phyloP scores from a whole-genome alignment of 2,888 invertebrate genomes.

The Cephalotes varians region DNA sequence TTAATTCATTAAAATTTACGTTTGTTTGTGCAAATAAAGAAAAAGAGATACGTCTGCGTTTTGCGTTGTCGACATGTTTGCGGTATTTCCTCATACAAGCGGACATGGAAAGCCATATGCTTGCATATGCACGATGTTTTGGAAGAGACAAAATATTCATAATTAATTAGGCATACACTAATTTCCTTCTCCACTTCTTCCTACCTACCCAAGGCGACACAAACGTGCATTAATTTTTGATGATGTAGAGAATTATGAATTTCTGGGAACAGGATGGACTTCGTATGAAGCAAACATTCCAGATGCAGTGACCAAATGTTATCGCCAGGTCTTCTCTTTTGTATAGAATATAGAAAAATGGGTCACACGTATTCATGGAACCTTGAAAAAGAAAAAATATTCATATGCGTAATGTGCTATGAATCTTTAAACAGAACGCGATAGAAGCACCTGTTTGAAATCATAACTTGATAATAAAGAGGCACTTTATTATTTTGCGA shows the following conservation, averaged over 20 bases:
- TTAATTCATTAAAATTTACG: background rate
- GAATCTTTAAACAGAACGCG: slow-evolving; percentile 54
- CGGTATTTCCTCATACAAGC: slow-evolving; percentile 17
- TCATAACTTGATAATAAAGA: slow-evolving; percentile 52
- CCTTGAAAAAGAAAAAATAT: slow-evolving; percentile 62
- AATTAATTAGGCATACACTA: slow-evolving; percentile 47
- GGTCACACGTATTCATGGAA: slow-evolving; percentile 60
- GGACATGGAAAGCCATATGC: background rate
- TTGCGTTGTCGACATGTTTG: background rate
- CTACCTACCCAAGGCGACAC: background rate
- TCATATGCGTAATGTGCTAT: slow-evolving; percentile 65
- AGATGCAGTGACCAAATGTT: slow-evolving; percentile 60
- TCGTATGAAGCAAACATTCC: slow-evolving; percentile 28
- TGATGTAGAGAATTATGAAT: slow-evolving; percentile 12
- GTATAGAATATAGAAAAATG: slow-evolving; percentile 42
- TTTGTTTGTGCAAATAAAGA: background rate
- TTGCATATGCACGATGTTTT: slow-evolving; percentile 6
- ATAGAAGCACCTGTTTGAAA: slow-evolving; percentile 15
- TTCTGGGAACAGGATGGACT: slow-evolving; percentile 10
- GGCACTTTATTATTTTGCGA: background rate
- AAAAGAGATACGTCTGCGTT: background rate
- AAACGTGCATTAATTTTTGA: slow-evolving; percentile 34
- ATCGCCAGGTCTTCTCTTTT: slow-evolving; percentile 47
- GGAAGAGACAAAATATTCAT: slow-evolving; percentile 25
- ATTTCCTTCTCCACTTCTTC: slow-evolving; percentile 22